A percentile compares a stretch with the other conserved stretches of the same genome.
Conservation (phyloP, 2,113 vertebrate species). For the Colinus virginianus region DNA sequence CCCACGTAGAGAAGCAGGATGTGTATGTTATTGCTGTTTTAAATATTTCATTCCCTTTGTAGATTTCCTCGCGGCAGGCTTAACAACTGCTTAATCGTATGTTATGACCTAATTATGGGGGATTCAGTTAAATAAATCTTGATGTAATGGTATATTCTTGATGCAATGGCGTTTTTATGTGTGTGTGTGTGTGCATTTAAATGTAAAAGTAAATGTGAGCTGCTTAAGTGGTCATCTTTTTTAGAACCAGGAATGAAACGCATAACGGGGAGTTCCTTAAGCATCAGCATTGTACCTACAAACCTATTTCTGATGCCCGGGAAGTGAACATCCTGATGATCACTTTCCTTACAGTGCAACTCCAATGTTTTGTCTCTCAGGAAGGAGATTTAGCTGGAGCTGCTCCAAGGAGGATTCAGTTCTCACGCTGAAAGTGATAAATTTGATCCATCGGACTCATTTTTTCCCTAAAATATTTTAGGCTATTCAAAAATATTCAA, state of each 20-base stretch:
- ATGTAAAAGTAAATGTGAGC: slow-evolving; percentile 39
- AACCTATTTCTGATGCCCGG: background rate
- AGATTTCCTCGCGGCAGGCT: slow-evolving; percentile 44
- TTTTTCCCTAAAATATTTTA: background rate
- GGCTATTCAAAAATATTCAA: background rate
- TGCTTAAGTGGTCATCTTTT: background rate
- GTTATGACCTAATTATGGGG: slow-evolving; percentile 58
- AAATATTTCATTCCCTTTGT: slow-evolving; percentile 65
- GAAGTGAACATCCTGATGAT: background rate
- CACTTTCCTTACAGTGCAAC: background rate
- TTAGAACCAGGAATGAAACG: background rate
- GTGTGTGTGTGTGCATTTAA: slow-evolving; percentile 22
- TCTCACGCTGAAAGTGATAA: background rate
- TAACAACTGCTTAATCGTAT: slow-evolving; percentile 62
- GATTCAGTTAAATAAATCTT: slow-evolving; percentile 61
- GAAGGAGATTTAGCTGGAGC: background rate
- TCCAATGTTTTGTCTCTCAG: background rate
- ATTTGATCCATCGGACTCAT: background rate
- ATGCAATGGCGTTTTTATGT: slow-evolving; percentile 48
- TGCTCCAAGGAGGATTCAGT: background rate
- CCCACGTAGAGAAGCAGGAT: slow-evolving; percentile 55
- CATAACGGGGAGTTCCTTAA: background rate
- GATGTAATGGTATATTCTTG: background rate
- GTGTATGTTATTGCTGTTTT: slow-evolving; percentile 55
- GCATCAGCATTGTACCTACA: background rate